Evolutionary conservation across 92 coral and sea anemone species (phyloP), one percentile per base, ranked within the genome.

Genomic region (Epizoanthus illoricatus): DNA sequence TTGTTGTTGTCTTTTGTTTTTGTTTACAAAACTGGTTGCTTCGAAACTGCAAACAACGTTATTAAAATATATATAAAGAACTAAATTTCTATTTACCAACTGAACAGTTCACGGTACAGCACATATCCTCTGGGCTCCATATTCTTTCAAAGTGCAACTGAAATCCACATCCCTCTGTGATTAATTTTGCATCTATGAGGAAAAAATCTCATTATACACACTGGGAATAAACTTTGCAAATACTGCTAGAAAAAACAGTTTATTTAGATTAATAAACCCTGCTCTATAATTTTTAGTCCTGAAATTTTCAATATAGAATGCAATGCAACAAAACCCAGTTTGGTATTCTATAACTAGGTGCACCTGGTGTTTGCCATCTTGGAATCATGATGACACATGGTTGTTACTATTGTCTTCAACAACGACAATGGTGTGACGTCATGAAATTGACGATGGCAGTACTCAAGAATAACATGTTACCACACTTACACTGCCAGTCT

Each of bases 401-500:
- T 28, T 28, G 36, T 28, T 28, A 28, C 36, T 28, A 28, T 28
- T 28, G 36, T 28, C 36, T 28, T 28, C 9, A 45, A 45, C 10
- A 45, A 45, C 5, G 52, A 9, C 52, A 45, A 45, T 45, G 52
- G 52, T 45, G 52, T 45, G 52, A 45, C 52, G 11, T 45, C 52
- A 45, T 0, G 52, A 45, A 5, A 45, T 6, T 45, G 52, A 45
- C 0, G 52, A 45, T 45, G 52, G 52, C 10, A 52, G 15, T 2
- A 52, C 56, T 52, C 12, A 11, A 52, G 56, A 49, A 72, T 7
- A 45, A 45, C 10, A 72, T 18, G 40, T 28, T 47, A 36, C 54
- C 15, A 20, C 47, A 75, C 87, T 85, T 54, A 85, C 88, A 85
- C 63, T 85, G 56, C 67, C 84, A 69, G 23, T 45, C 36, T 28